Evolutionary conservation across 2,797 vertebrate species (phyloP).

Genomic region (Liasis olivaceus): DNA sequence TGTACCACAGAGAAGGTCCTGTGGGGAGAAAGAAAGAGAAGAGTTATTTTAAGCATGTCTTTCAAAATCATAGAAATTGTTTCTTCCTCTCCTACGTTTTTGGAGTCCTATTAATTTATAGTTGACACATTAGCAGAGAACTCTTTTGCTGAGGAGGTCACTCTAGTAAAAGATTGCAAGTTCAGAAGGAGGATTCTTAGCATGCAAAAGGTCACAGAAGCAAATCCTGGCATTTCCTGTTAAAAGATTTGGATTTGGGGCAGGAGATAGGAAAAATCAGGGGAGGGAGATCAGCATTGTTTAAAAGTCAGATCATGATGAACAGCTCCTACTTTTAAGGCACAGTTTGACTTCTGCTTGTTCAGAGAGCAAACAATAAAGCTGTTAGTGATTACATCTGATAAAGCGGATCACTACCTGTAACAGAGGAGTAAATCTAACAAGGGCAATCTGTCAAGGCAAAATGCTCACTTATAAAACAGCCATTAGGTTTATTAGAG

Average conservation of each 20-base stretch:
- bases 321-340: not conserved
- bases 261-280: not conserved
- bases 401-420: not conserved
- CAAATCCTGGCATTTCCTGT: not conserved
- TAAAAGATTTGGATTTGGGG: not conserved
- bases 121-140: not conserved
- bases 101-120: not conserved
- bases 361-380: not conserved
- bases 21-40: conserved; percentile 18
- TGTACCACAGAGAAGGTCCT: conserved; percentile 92
- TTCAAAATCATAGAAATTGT: not conserved
- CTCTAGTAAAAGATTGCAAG: not conserved
- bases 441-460: not conserved
- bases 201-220: not conserved
- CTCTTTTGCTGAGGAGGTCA: not conserved
- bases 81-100: not conserved
- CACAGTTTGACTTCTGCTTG: not conserved
- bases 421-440: not conserved
- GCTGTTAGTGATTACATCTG: not conserved
- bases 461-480: not conserved
- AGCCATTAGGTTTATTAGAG: not conserved
- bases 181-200: not conserved
- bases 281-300: not conserved
- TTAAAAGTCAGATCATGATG: not conserved
- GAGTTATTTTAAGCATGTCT: conserved; percentile 27